A percentile compares a stretch with the other conserved stretches of the same genome.
Evolutionary conservation across 1,140 invertebrate species (phyloP).

Genomic region (Panagrolaimus sp.): DNA sequence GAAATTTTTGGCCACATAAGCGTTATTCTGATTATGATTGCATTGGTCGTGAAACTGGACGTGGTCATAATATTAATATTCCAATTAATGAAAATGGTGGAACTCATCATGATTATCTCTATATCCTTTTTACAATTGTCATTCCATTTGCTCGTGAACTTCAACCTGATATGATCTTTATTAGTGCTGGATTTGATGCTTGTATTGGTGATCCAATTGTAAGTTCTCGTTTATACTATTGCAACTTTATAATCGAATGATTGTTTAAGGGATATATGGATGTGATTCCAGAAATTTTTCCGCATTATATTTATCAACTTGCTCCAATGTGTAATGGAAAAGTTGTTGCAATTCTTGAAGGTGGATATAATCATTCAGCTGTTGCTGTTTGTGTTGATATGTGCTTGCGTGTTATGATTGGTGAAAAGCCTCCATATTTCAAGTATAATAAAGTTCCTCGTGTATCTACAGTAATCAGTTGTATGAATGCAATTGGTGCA

Average conservation of each 20-base stretch:
- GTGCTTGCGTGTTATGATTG: not conserved
- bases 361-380: slow-evolving; percentile 5
- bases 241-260: not conserved
- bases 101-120: slow-evolving; percentile 68
- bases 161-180: slow-evolving; percentile 84
- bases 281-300: slow-evolving; percentile 21
- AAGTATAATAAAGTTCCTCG: not conserved
- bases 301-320: slow-evolving; percentile 25
- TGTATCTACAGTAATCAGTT: too few species aligned
- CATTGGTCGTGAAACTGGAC: slow-evolving; percentile 75
- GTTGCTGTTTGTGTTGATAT: slow-evolving; percentile 1
- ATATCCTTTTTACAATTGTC: slow-evolving; percentile 18
- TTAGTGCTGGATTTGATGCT: slow-evolving; percentile 91
- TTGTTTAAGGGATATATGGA: slow-evolving; percentile 20
- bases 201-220: slow-evolving; percentile 27
- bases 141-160: slow-evolving; percentile 80
- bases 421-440: not conserved
- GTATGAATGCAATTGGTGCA: too few species aligned
- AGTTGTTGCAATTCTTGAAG: not conserved
- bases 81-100: slow-evolving; percentile 76
- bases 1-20: slow-evolving; percentile 97
- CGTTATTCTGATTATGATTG: slow-evolving; percentile 62
- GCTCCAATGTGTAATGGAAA: slow-evolving; percentile 13
- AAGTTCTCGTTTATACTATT: slow-evolving; percentile 9
- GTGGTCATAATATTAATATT: slow-evolving; percentile 92